Percentiles rank a stretch among this genome's conserved stretches.
Conservation (phyloP, 2,888 invertebrate species). For the Nephrotoma appendiculata region DNA sequence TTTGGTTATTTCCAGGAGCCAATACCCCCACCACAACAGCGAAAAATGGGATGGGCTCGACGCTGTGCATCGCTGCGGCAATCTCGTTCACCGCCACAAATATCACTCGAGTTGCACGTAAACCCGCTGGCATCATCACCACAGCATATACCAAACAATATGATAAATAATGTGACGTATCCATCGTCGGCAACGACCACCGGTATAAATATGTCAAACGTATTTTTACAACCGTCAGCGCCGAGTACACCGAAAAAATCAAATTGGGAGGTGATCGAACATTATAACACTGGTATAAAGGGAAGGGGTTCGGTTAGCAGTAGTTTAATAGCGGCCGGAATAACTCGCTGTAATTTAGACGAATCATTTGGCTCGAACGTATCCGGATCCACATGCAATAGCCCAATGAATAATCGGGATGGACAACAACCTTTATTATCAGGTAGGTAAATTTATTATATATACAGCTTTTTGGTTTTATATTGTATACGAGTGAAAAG, state of each 20-base stretch:
- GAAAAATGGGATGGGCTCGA: conserved; percentile 27
- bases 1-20: neutral
- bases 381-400: conserved; percentile 31
- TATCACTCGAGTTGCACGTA: conserved; percentile 27
- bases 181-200: conserved; percentile 13
- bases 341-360: conserved; percentile 32
- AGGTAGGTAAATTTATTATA: conserved; percentile 10
- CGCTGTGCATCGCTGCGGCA: conserved; percentile 43
- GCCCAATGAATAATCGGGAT: conserved; percentile 31
- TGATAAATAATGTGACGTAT: neutral
- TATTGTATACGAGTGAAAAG: neutral
- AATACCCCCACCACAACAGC: neutral
- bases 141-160: conserved; percentile 22
- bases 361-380: conserved; percentile 31
- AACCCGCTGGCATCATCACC: conserved; percentile 21
- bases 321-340: conserved; percentile 41
- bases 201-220: conserved; percentile 3
- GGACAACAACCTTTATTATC: conserved; percentile 25
- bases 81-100: conserved; percentile 24
- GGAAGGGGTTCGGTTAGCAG: conserved; percentile 45
- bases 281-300: conserved; percentile 52
- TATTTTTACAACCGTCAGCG: conserved; percentile 31
- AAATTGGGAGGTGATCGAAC: conserved; percentile 85
- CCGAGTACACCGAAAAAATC: conserved; percentile 59
- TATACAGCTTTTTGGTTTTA: neutral